Evolutionary conservation across 2,113 vertebrate genomes (phyloP).

Genomic region (Gadus chalcogrammus): DNA sequence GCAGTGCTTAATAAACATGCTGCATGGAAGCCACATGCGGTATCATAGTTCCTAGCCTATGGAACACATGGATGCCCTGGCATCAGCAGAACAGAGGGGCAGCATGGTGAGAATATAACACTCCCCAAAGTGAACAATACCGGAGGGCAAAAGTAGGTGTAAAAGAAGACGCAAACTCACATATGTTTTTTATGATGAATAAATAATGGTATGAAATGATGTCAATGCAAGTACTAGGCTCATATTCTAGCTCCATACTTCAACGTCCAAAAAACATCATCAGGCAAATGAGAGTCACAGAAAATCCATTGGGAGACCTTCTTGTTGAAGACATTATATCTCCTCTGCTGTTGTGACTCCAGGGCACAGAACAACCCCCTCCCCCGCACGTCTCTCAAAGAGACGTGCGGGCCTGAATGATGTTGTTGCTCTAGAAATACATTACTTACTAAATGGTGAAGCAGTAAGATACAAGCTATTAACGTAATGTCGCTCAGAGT

Average conservation of each 20-base stretch:
- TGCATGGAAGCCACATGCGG: too few relatives aligned
- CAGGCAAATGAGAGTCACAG: slow-evolving; percentile 37
- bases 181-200: neutral
- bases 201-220: slow-evolving; percentile 4
- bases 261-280: slow-evolving; percentile 23
- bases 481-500: slow-evolving; percentile 3
- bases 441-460: slow-evolving; percentile 30
- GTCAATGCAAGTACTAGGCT: neutral
- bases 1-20: too few relatives aligned
- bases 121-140: slow-evolving; percentile 10
- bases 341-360: slow-evolving; percentile 22
- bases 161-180: too few relatives aligned
- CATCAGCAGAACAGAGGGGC: neutral
- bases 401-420: slow-evolving; percentile 12
- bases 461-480: slow-evolving; percentile 35
- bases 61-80: too few relatives aligned
- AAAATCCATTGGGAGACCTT: slow-evolving; percentile 36
- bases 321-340: slow-evolving; percentile 45
- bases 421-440: slow-evolving; percentile 28
- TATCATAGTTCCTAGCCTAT: too few relatives aligned
- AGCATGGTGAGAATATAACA: neutral
- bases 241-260: neutral
- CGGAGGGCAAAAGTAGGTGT: slow-evolving; percentile 4
- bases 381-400: slow-evolving; percentile 6
- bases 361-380: slow-evolving; percentile 31